Percentiles rank a stretch among this genome's conserved stretches.
These are phyloP conservation scores for Actias luna DNA, from an alignment of 2,888 invertebrate species.

Conservation along the genomic window DNA sequence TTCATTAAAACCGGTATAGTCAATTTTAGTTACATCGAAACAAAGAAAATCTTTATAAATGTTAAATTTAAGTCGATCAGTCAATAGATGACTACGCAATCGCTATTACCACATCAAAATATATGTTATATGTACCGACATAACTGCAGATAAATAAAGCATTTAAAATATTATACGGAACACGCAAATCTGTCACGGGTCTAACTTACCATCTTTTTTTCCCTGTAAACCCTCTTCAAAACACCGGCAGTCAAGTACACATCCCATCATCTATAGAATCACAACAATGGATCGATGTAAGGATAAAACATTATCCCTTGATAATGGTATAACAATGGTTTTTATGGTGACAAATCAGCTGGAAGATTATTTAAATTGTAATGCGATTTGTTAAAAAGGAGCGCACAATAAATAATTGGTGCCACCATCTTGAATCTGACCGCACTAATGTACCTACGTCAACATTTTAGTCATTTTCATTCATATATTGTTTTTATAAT, in stretches of 20 bases:
- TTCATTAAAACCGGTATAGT: too few relatives aligned
- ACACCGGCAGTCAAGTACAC: constrained; percentile 32
- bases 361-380: constrained; percentile 5
- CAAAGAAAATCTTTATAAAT: too few relatives aligned
- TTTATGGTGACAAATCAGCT: constrained; percentile 18
- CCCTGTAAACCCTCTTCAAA: constrained; percentile 22
- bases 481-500: too few relatives aligned
- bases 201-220: constrained; percentile 5
- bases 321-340: constrained; percentile 9
- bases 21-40: too few relatives aligned
- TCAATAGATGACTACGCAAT: too few relatives aligned
- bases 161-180: background rate
- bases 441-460: background rate
- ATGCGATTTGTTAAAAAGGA: constrained; percentile 2
- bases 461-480: too few relatives aligned
- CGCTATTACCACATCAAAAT: too few relatives aligned
- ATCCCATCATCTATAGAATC: constrained; percentile 26
- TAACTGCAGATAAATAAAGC: background rate
- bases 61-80: too few relatives aligned
- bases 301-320: constrained; percentile 19
- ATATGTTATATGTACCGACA: too few relatives aligned
- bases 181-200: background rate
- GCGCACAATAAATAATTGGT: background rate
- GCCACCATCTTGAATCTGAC: background rate
- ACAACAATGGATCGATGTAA: constrained; percentile 18